phyloP scores from a whole-genome alignment of 2,888 invertebrate species.

The Limnephilus rhombicus region DNA sequence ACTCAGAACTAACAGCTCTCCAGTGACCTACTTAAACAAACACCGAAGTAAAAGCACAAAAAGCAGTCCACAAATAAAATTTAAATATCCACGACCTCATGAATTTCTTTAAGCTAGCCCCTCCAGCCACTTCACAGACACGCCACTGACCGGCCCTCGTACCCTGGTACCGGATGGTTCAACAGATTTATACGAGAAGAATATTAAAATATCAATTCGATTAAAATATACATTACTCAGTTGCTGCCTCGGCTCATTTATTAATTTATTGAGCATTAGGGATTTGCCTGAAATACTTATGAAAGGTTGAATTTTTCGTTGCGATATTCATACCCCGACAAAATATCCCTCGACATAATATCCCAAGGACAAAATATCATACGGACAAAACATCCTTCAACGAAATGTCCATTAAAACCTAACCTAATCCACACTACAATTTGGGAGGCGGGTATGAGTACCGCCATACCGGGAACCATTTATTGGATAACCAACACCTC shows the following conservation, averaged over 20 bases:
- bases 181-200: not conserved
- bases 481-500: too few relatives aligned
- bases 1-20: not conserved
- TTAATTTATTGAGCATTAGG: not conserved
- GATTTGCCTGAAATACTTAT: not conserved
- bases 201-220: slow-evolving; percentile 1
- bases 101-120: not conserved
- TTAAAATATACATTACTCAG: not conserved
- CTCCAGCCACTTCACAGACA: not conserved
- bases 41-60: not conserved
- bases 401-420: too few relatives aligned
- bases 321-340: not conserved
- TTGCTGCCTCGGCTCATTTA: not conserved
- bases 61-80: not conserved
- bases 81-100: not conserved
- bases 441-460: too few relatives aligned
- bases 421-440: too few relatives aligned
- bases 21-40: not conserved
- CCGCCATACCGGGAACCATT: too few relatives aligned
- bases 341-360: too few relatives aligned
- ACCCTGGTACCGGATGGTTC: not conserved
- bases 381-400: too few relatives aligned
- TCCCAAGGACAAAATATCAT: too few relatives aligned
- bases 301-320: not conserved
- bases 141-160: not conserved